Percentiles rank a stretch among this genome's conserved stretches.
Evolutionary conservation across 1,140 invertebrate genomes (phyloP).

Genomic region (Bilobella aurantiaca): DNA sequence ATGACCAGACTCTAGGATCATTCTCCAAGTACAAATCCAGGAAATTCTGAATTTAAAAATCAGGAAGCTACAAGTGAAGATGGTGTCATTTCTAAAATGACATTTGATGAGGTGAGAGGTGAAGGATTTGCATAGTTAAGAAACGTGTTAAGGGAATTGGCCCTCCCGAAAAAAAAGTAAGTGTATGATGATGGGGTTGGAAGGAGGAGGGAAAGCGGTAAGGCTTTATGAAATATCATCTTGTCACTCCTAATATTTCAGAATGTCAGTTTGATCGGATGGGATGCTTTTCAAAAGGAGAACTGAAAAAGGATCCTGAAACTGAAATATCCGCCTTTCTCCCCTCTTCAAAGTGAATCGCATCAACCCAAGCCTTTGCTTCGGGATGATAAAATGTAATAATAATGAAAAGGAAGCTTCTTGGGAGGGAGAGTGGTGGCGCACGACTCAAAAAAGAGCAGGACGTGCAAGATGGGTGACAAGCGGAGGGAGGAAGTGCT

Average conservation of each 20-base stretch:
- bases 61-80: no score
- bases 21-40: no score
- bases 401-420: not conserved
- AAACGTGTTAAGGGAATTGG: no score
- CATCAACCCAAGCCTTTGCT: not conserved
- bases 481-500: no score
- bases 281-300: conserved; percentile 11
- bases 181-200: not conserved
- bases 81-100: no score
- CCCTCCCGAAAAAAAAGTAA: no score
- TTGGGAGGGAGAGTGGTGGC: no score
- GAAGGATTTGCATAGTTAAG: no score
- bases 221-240: conserved; percentile 18
- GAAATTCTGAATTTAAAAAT: no score
- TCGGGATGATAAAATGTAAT: not conserved
- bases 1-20: no score
- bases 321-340: not conserved
- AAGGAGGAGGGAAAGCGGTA: not conserved
- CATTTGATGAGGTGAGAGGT: no score
- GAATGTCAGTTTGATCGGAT: not conserved
- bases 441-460: not conserved
- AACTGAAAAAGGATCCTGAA: not conserved
- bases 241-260: conserved; percentile 19
- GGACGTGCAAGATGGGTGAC: no score
- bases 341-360: not conserved